Evolutionary conservation across 2,888 invertebrate genomes (phyloP).

Genomic region (Himalopsyche anomala): DNA sequence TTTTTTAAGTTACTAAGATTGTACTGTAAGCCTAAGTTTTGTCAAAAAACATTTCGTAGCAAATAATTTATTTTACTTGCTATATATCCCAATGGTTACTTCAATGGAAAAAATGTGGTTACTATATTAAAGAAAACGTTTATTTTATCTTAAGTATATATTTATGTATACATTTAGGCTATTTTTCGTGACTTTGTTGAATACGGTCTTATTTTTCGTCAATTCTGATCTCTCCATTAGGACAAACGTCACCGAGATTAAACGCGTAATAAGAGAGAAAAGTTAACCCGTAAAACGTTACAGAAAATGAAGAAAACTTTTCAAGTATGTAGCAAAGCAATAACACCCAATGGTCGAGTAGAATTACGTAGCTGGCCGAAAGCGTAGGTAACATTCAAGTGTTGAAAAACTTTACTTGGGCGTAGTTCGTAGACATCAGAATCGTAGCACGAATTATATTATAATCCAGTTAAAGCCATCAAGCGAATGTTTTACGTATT

Average conservation of each 20-base stretch:
- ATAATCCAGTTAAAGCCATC: too few species aligned
- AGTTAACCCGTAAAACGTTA: constrained; percentile 1
- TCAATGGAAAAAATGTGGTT: too few species aligned
- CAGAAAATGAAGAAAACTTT: constrained; percentile 18
- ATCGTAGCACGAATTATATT: neutral
- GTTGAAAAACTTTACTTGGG: neutral
- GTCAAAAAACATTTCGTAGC: too few species aligned
- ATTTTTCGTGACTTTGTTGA: neutral
- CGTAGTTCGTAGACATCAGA: constrained; percentile 13
- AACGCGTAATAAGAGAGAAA: neutral
- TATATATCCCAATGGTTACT: too few species aligned
- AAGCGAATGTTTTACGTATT: too few species aligned
- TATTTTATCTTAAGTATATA: too few species aligned
- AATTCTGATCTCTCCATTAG: neutral
- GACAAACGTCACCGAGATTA: neutral
- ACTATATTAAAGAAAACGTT: too few species aligned
- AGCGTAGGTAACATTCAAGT: neutral
- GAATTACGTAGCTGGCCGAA: neutral
- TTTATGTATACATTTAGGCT: too few species aligned
- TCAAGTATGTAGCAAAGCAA: constrained; percentile 12
- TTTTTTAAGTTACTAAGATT: too few species aligned
- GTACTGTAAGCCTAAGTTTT: too few species aligned
- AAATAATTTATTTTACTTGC: too few species aligned
- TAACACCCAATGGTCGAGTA: neutral
- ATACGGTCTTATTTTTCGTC: neutral